Evolutionary conservation across 2,888 invertebrate species (phyloP), one percentile per base, ranked within the genome.

Genomic region (Steinernema scapterisci): DNA sequence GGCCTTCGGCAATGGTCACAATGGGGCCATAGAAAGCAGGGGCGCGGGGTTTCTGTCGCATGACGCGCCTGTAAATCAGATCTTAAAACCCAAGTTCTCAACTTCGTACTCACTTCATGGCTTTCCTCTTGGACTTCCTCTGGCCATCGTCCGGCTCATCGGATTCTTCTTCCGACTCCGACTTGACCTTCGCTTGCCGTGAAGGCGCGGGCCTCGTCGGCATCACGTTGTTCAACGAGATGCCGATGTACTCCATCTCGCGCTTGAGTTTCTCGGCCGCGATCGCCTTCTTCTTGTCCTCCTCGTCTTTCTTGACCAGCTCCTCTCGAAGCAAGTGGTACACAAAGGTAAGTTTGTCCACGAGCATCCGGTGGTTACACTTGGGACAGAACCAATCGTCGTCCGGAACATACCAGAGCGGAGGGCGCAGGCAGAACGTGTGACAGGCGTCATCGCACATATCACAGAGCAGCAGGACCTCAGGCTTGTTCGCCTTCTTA

Each of bases 331-430:
- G 82, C 7, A 83, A 82, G 38, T 91, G 91, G n/a, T 76, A 75
- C 70, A 97, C 89, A 86, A 92, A 92, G 25, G 91, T 91, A 71
- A 97, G 89, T 23, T 92, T 92, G 73, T 90, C 90, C 74, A 96
- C 92, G 73, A 95, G 89, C 80, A 82, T 84, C 85, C 93, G 94
- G 89, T 97, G 97, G 88, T 95, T 94, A 89, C 97, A 99, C 0
- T 94, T 93, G 44, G 97, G 97, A 89, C 99, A 99, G 89, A 92
- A 95, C 99, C 97, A 99, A 88, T 96, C 94, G 0, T 97, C 97
- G 88, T 95, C 95, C 0, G 97, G 99, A 84, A 99, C 93, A 43
- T 94, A 92, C 89, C 96, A 92, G 52, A 99, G 91, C 76, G 95
- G 92, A 0, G 97, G 97, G 78, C 93, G 92, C 48, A 97, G 91